A percentile compares a stretch with the other conserved stretches of the same genome.
Evolutionary conservation across 2,888 invertebrate species (phyloP).

Genomic region (Stratiomys singularior): DNA sequence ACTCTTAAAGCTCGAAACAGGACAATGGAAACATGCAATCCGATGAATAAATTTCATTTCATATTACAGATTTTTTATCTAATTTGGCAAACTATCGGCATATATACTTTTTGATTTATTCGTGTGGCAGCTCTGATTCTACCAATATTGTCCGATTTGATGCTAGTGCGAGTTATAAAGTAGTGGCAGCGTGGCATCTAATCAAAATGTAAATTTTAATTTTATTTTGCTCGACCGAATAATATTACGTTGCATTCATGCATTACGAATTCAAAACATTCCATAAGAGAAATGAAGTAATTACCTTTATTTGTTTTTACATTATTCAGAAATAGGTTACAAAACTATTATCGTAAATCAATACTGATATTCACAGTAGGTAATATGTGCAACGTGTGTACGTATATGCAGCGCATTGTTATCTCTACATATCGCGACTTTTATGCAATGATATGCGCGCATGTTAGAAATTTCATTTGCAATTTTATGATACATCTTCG

Average conservation of each 20-base stretch:
- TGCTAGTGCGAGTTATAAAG: too few relatives aligned
- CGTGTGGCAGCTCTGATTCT: too few relatives aligned
- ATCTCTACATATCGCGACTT: conserved; percentile 2
- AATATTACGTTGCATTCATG: background rate
- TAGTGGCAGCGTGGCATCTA: background rate
- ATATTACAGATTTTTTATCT: too few relatives aligned
- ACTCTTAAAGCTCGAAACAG: too few relatives aligned
- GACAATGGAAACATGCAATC: too few relatives aligned
- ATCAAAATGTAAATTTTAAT: conserved; percentile 38
- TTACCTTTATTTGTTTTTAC: conserved; percentile 29
- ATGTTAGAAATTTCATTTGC: conserved; percentile 50
- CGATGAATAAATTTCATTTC: too few relatives aligned
- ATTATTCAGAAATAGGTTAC: background rate
- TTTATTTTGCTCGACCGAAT: conserved; percentile 6
- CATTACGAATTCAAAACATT: background rate
- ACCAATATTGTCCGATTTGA: too few relatives aligned
- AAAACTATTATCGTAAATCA: conserved; percentile 33
- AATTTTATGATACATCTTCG: conserved; percentile 51
- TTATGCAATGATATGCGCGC: conserved; percentile 29
- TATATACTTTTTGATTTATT: too few relatives aligned
- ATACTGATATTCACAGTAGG: background rate
- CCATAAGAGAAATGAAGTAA: conserved; percentile 20
- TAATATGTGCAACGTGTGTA: background rate
- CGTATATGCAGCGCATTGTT: background rate
- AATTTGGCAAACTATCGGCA: too few relatives aligned